Evolutionary conservation across 2,888 invertebrate genomes (phyloP).

Genomic region (Diadegma fenestrale): DNA sequence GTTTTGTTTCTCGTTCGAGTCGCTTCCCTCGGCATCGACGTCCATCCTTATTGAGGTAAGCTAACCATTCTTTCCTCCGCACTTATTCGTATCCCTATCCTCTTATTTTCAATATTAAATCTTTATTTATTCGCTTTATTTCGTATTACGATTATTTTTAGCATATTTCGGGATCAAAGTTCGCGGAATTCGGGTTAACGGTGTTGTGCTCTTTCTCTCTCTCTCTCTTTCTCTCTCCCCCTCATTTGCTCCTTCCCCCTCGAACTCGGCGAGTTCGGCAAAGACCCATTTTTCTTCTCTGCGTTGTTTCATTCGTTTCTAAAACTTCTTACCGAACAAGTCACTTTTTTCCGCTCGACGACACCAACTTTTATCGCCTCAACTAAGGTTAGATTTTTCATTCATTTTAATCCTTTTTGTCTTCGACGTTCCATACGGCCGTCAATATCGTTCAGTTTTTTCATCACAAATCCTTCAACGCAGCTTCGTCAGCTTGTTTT

Average conservation of each 20-base stretch:
- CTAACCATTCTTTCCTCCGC: background rate
- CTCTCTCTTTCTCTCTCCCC: conserved; percentile 21
- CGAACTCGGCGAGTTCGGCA: conserved; percentile 44
- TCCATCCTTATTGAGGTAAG: conserved; percentile 82
- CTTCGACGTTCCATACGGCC: conserved; percentile 33
- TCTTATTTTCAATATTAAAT: conserved; percentile 42
- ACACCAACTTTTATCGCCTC: background rate
- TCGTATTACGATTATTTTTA: conserved; percentile 60
- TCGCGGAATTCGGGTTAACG: conserved; percentile 67
- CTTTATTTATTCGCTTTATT: conserved; percentile 61
- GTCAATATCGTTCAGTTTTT: background rate
- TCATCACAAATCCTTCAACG: background rate
- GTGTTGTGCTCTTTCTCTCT: conserved; percentile 56
- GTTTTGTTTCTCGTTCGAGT: conserved; percentile 82
- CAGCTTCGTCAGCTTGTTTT: background rate
- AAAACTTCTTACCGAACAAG: background rate
- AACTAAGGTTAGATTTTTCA: conserved; percentile 56
- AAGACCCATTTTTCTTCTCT: conserved; percentile 28
- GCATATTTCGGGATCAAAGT: conserved; percentile 61
- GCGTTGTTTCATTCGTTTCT: conserved; percentile 24
- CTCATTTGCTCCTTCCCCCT: conserved; percentile 7
- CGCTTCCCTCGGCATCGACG: conserved; percentile 80
- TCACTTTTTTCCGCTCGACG: conserved; percentile 1
- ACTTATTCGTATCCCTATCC: conserved; percentile 35
- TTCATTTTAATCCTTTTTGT: conserved; percentile 6